These are phyloP conservation scores for Matsumurasca onukii DNA, from an alignment of 1,140 invertebrate species.

Conservation along the genomic window DNA sequence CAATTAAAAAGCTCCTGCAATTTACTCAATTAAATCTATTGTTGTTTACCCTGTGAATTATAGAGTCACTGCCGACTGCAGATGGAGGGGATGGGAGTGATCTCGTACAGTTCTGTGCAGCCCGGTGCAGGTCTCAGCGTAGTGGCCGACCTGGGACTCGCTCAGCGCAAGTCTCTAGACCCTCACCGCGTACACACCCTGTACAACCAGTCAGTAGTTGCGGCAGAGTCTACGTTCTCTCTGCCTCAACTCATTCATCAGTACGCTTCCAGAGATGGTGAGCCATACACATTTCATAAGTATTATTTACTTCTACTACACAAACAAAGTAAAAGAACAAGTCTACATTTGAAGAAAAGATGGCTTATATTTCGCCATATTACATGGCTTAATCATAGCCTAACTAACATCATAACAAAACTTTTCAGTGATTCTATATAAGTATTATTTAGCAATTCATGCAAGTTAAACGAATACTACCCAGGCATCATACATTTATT, in stretches of 20 bases:
- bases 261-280: not conserved
- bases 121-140: not conserved
- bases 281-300: too few species aligned
- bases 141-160: not conserved
- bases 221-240: not conserved
- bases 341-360: too few species aligned
- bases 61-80: not conserved
- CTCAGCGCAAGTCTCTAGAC: not conserved
- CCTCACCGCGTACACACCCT: not conserved
- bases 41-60: not conserved
- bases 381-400: too few species aligned
- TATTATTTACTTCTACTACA: too few species aligned
- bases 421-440: too few species aligned
- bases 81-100: not conserved
- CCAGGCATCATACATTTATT: too few species aligned
- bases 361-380: too few species aligned
- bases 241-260: not conserved
- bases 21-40: not conserved
- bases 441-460: too few species aligned
- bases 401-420: too few species aligned
- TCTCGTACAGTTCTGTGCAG: not conserved
- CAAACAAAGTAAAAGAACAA: too few species aligned
- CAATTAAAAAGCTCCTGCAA: not conserved
- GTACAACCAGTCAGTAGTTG: not conserved
- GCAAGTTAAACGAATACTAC: too few species aligned